Evolutionary conservation across 2,888 invertebrate species (phyloP).

Genomic region (Germaria angustata): DNA sequence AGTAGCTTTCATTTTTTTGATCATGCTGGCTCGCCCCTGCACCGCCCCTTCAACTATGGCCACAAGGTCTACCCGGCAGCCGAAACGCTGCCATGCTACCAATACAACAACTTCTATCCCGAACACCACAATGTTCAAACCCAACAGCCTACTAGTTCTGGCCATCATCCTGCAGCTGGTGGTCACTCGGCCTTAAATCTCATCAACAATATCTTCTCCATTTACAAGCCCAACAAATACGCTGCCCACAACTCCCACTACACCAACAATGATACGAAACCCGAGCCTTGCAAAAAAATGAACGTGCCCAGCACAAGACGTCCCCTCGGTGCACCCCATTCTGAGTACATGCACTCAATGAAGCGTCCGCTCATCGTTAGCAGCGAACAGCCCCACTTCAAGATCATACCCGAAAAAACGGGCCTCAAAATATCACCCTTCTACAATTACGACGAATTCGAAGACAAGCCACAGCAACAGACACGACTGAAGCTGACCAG

Average conservation of each 20-base stretch:
- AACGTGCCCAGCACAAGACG: constrained; percentile 79
- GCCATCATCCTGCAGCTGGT: constrained; percentile 75
- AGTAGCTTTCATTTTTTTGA: constrained; percentile 78
- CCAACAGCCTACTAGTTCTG: constrained; percentile 74
- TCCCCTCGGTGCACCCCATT: constrained; percentile 76
- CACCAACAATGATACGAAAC: constrained; percentile 77
- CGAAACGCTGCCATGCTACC: constrained; percentile 78
- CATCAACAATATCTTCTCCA: constrained; percentile 80
- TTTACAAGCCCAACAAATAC: constrained; percentile 80
- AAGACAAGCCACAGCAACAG: constrained; percentile 73
- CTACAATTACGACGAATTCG: constrained; percentile 75
- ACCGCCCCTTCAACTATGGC: constrained; percentile 72
- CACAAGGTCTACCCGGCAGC: constrained; percentile 78
- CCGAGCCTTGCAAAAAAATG: constrained; percentile 80
- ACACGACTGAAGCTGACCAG: constrained; percentile 78
- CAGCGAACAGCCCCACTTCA: constrained; percentile 80
- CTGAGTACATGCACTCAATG: constrained; percentile 80
- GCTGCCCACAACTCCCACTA: constrained; percentile 80
- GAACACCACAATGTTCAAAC: constrained; percentile 76
- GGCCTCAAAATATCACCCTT: constrained; percentile 82
- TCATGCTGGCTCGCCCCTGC: constrained; percentile 75
- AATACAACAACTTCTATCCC: constrained; percentile 79
- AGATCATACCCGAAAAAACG: constrained; percentile 82
- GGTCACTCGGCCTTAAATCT: constrained; percentile 79
- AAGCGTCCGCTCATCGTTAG: constrained; percentile 82